These are phyloP conservation scores for Trinorchestia longiramus DNA, from an alignment of 1,140 invertebrate genomes.

Conservation along the genomic window DNA sequence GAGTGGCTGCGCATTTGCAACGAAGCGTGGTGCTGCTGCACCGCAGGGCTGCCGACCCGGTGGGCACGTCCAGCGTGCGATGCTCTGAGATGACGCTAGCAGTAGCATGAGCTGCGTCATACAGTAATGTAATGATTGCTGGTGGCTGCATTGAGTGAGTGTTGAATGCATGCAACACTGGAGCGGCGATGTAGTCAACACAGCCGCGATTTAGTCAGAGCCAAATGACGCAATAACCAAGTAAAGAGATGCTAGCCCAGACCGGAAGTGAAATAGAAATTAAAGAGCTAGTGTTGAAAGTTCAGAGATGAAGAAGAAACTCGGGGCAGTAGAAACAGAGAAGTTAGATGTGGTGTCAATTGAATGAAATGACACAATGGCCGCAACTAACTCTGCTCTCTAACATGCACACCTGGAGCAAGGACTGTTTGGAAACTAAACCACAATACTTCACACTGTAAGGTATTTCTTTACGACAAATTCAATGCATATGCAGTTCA, in stretches of 20 bases:
- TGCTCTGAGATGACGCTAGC: not conserved
- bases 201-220: not conserved
- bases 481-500: not conserved
- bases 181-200: not conserved
- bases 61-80: not conserved
- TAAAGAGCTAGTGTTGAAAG: not conserved
- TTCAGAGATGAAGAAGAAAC: not conserved
- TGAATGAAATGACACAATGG: not conserved
- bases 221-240: not conserved
- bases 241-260: not conserved
- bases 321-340: not conserved
- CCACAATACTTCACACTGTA: not conserved
- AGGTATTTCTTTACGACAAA: not conserved
- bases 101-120: too few species aligned
- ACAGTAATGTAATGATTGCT: too few species aligned
- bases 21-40: not conserved
- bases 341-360: not conserved
- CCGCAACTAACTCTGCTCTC: not conserved
- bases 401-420: too few species aligned
- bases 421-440: not conserved
- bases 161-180: not conserved
- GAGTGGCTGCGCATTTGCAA: constrained; percentile 4
- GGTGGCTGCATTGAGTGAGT: not conserved
- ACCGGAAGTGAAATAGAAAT: not conserved
- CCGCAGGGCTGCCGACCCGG: too few species aligned